Percentiles rank a stretch among this genome's conserved stretches.
Conservation (phyloP, 2,797 vertebrate species). For the Oreortyx pictus region DNA sequence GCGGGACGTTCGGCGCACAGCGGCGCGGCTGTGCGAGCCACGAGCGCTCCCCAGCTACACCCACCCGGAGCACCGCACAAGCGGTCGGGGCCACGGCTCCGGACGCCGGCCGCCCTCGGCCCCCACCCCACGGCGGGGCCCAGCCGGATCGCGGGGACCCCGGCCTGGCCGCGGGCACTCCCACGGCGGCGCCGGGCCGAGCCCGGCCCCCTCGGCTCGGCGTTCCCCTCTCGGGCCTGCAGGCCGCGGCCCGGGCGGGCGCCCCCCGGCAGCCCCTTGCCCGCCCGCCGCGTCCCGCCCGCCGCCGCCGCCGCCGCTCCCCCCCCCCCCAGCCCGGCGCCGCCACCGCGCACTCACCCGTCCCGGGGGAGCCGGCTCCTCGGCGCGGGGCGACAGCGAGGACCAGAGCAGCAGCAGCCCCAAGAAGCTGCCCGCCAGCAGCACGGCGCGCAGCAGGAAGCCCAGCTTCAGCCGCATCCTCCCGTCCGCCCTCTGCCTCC, state of each 20-base stretch:
- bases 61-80: no score
- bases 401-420: conserved; percentile 92
- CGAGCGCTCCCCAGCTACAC: not conserved
- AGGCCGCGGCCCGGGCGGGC: not conserved
- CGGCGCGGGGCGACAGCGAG: conserved; percentile 84
- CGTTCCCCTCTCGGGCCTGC: conserved; percentile 9
- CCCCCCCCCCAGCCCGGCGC: conserved; percentile 26
- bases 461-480: conserved; percentile 93
- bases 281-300: not conserved
- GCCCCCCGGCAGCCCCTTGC: not conserved
- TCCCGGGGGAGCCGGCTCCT: conserved; percentile 78
- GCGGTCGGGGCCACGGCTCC: no score
- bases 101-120: no score
- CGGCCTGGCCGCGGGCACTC: no score
- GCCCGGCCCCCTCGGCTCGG: not conserved
- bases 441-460: conserved; percentile 88
- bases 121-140: not conserved
- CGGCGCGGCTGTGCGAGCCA: no score
- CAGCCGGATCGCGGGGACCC: not conserved
- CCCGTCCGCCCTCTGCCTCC: conserved; percentile 29
- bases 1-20: not conserved
- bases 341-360: conserved; percentile 74
- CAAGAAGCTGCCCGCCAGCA: conserved; percentile 88
- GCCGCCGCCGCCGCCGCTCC: not conserved
- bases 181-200: not conserved